Evolutionary conservation across 2,113 vertebrate species (phyloP).

Genomic region (Noctilio leporinus): DNA sequence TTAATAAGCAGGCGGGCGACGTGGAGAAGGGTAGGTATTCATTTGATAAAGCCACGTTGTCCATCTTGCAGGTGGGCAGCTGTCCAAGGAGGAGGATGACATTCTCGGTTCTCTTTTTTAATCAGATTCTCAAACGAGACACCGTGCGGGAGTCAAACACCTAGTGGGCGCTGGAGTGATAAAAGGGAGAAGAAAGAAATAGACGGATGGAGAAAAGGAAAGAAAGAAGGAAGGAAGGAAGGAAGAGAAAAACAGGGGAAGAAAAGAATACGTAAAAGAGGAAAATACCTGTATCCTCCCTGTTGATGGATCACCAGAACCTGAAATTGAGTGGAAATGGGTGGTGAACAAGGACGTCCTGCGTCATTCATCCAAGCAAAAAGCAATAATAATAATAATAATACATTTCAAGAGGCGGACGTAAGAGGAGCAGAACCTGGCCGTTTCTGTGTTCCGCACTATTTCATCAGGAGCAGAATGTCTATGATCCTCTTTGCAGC

Average conservation of each 20-base stretch:
- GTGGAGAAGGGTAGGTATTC: background rate
- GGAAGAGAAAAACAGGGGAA: fast-evolving
- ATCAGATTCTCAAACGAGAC: background rate
- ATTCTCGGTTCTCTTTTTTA: background rate
- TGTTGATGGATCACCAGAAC: background rate
- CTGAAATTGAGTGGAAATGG: background rate
- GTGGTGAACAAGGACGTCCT: background rate
- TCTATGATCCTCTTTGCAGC: background rate
- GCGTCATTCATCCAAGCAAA: background rate
- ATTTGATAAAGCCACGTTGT: background rate
- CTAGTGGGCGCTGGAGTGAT: background rate
- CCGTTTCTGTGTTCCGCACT: background rate
- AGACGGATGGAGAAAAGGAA: too few relatives aligned
- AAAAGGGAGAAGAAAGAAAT: background rate
- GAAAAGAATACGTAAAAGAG: too few relatives aligned
- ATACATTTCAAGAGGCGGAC: background rate
- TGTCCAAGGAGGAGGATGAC: background rate
- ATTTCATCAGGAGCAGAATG: background rate
- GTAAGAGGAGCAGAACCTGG: background rate
- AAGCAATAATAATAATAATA: background rate
- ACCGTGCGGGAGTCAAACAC: background rate
- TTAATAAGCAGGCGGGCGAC: background rate
- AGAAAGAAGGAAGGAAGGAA: too few relatives aligned
- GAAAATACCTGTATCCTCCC: background rate
- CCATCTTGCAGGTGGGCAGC: too few relatives aligned